These are phyloP conservation scores for Apotomis betuletana DNA, from an alignment of 2,888 invertebrate genomes.

Conservation along the genomic window DNA sequence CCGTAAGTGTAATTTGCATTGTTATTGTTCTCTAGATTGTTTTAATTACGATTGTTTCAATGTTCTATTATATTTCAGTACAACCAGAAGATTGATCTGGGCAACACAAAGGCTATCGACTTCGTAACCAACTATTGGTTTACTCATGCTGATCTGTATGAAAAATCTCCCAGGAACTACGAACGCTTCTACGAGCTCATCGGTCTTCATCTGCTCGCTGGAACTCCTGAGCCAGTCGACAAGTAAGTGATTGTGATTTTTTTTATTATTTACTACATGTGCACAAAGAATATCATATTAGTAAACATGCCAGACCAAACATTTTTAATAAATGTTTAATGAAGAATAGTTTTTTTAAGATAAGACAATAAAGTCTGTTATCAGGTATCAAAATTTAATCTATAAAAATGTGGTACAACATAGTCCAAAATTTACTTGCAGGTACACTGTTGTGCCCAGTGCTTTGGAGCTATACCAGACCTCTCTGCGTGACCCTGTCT, in stretches of 20 bases:
- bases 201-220: slow-evolving; percentile 75
- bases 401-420: background rate
- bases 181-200: slow-evolving; percentile 84
- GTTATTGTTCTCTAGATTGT: background rate
- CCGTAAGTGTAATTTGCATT: slow-evolving; percentile 71
- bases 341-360: too few species aligned
- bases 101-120: slow-evolving; percentile 76
- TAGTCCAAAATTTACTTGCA: slow-evolving; percentile 47
- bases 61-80: slow-evolving; percentile 54
- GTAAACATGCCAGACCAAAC: too few species aligned
- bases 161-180: slow-evolving; percentile 61
- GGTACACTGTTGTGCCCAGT: slow-evolving; percentile 77
- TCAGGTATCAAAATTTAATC: background rate
- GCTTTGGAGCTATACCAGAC: slow-evolving; percentile 81
- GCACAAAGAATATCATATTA: too few species aligned
- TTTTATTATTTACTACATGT: too few species aligned
- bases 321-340: too few species aligned
- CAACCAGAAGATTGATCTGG: slow-evolving; percentile 65
- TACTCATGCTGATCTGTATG: slow-evolving; percentile 79
- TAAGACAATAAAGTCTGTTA: too few species aligned
- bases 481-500: slow-evolving; percentile 85
- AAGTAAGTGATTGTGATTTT: slow-evolving; percentile 53
- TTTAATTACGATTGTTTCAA: slow-evolving; percentile 38
- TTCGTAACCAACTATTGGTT: slow-evolving; percentile 83
- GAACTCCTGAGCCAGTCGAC: slow-evolving; percentile 55